Evolutionary conservation across 92 coral and sea anemone genomes (phyloP).

Genomic region (Zoanthus sociatus): DNA sequence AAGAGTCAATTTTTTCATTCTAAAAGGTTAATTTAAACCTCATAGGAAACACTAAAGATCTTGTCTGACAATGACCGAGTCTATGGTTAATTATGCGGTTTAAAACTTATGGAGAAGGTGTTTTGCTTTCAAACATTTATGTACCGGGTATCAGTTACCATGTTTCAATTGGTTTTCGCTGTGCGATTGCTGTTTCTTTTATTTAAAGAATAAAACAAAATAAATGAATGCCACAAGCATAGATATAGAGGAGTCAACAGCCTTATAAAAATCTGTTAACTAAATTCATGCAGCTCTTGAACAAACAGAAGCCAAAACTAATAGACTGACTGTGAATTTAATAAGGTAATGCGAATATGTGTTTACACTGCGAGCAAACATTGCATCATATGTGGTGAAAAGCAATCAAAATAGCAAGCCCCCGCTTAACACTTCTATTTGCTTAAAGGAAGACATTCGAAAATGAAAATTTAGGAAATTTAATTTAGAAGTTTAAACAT

Average conservation of each 20-base stretch:
- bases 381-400: too few species aligned
- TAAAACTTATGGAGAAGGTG: background rate
- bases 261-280: background rate
- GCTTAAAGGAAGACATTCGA: too few species aligned
- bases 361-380: too few species aligned
- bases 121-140: background rate
- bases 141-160: background rate
- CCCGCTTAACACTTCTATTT: too few species aligned
- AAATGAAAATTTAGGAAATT: background rate
- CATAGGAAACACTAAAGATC: background rate
- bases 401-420: too few species aligned
- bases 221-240: background rate
- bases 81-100: background rate
- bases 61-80: background rate
- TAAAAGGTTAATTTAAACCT: background rate
- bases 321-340: too few species aligned
- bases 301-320: too few species aligned
- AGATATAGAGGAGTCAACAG: background rate
- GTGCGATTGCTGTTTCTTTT: background rate
- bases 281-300: background rate
- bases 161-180: background rate
- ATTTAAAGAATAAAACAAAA: background rate
- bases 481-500: too few species aligned
- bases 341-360: too few species aligned
- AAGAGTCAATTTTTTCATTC: background rate